A percentile compares a stretch with the other conserved stretches of the same genome.
Evolutionary conservation across 37 sponge, comb jelly and placozoan species (phyloP).

Genomic region (Hormiphora californensis): DNA sequence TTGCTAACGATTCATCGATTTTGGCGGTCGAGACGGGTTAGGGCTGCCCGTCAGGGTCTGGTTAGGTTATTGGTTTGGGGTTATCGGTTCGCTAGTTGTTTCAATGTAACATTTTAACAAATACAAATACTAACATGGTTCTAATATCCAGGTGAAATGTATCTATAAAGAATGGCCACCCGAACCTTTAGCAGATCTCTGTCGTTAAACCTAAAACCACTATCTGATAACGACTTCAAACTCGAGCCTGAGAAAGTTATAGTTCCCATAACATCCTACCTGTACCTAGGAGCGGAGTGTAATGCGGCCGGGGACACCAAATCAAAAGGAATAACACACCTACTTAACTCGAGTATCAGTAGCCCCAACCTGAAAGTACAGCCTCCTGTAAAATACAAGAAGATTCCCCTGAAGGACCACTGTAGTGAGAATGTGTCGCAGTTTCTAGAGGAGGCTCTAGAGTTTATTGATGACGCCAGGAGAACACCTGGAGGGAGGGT

Average conservation of each 20-base stretch:
- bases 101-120: background rate
- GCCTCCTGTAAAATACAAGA: constrained; percentile 3
- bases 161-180: constrained; percentile 14
- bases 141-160: background rate
- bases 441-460: constrained; percentile 12
- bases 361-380: background rate
- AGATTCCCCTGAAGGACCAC: constrained; percentile 42
- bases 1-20: background rate
- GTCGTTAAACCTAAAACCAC: constrained; percentile 20
- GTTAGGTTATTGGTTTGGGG: too few species aligned
- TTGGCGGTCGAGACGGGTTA: too few species aligned
- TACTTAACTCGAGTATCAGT: constrained; percentile 25
- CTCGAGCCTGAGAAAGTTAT: background rate
- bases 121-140: background rate
- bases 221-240: constrained; percentile 15
- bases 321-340: constrained; percentile 33
- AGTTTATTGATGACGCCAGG: constrained; percentile 38
- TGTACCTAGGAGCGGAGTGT: constrained; percentile 12
- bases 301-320: constrained; percentile 42
- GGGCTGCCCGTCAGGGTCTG: too few species aligned
- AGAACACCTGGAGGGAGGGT: constrained; percentile 14
- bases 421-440: background rate
- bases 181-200: constrained; percentile 40
- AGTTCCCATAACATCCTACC: constrained; percentile 2
- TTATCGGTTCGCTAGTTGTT: background rate